Base-by-base conservation (phyloP, 2,113 vertebrate species). In the Xyliphius kryptos region DNA sequence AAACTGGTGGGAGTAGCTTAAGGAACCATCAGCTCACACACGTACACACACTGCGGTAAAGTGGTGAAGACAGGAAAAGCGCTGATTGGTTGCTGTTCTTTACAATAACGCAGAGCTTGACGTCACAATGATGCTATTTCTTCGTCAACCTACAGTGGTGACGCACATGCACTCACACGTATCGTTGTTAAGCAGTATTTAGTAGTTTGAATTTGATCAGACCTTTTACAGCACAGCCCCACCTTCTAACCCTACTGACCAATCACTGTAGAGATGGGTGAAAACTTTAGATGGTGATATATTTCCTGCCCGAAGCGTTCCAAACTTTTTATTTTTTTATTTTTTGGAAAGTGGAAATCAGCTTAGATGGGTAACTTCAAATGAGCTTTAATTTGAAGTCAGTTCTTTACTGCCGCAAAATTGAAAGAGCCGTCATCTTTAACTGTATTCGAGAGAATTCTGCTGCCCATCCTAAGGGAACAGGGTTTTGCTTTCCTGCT, bases 71-170 rank as follows among this genome's bases (percentile, higher is more conserved):
- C 11, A 51, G 40, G 11, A 55, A 19, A 41, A 15, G 21, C 44
- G 20, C 22, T 48, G 79, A 83, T 86, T 84, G 84, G 83, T 43
- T 36, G 69, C 72, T 62, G 2, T 72, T 9, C 74, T 77, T 68
- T 81, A 80, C 71, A 77, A 82, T 80, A 73, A 78, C 71, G 65
- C 52, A 15, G 56, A 20, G 53, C 22, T 56, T 37, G 51, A 56
- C 64, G 56, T 59, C 64, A 67, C 17, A 0, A 5, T 60, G 43
- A 36, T 22, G 21, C 16, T 37, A 22, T 48, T 14, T 19, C 6
- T 48, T 60, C 26, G 44, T 46, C 41, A 16, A 21, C n/a, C 21
- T 15, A 46, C 14, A 46, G n/a, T 43, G 22, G 20, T 58, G 40
- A 58, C 41, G 22, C 40, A 15, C 21, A 41, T 38, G 15, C 20